These are phyloP conservation scores for Neoaliturus tenellus DNA, from an alignment of 2,888 invertebrate genomes.

Conservation along the genomic window DNA sequence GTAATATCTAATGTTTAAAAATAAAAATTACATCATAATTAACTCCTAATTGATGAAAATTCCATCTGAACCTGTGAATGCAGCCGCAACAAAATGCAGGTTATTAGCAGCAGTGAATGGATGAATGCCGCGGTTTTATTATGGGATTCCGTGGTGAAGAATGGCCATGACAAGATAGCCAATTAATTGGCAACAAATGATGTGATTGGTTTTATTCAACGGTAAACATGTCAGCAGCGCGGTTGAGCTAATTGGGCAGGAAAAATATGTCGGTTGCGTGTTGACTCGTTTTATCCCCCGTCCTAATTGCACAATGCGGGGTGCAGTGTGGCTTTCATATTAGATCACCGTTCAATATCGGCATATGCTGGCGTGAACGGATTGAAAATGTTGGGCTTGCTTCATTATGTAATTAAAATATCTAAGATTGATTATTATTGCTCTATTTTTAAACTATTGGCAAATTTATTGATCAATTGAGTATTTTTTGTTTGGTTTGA, in stretches of 20 bases:
- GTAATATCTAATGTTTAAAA: no score
- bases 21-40: no score
- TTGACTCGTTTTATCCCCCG: slow-evolving; percentile 9
- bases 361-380: no score
- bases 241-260: slow-evolving; percentile 15
- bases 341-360: not conserved
- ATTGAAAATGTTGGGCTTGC: no score
- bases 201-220: slow-evolving; percentile 29
- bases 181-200: slow-evolving; percentile 49
- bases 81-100: not conserved
- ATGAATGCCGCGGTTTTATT: slow-evolving; percentile 32
- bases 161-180: not conserved
- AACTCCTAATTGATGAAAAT: not conserved
- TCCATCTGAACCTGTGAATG: not conserved
- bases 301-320: slow-evolving; percentile 5
- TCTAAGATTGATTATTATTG: no score
- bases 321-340: slow-evolving; percentile 12
- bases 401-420: no score
- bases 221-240: slow-evolving; percentile 6
- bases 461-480: no score
- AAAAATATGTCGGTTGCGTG: not conserved
- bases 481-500: no score
- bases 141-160: not conserved
- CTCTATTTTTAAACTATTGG: no score
- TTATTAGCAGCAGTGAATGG: not conserved